Percentiles rank a stretch among this genome's conserved stretches.
Conservation (phyloP, 2,888 invertebrate species). For the Blastobasis lacticolella region DNA sequence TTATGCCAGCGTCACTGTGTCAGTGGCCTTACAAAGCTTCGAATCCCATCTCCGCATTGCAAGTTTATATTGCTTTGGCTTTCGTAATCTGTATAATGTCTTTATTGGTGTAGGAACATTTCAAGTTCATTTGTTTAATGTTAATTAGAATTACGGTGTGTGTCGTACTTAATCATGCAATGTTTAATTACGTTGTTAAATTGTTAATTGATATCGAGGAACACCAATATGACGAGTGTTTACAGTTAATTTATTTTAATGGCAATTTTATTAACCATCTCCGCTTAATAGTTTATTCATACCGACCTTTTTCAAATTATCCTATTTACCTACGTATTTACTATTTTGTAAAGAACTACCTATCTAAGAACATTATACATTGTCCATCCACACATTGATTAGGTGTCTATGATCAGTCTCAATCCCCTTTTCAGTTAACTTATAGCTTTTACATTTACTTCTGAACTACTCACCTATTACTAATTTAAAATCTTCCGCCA, state of each 20-base stretch:
- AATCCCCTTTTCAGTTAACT: too few relatives aligned
- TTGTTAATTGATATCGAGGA: not conserved
- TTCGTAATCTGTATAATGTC: slow-evolving; percentile 28
- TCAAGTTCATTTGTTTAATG: slow-evolving; percentile 22
- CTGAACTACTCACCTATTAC: too few relatives aligned
- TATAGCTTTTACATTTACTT: too few relatives aligned
- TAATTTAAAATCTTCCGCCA: not conserved
- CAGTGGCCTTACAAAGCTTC: not conserved
- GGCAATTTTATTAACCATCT: too few relatives aligned
- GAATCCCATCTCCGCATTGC: slow-evolving; percentile 2
- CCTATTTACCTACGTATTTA: too few relatives aligned
- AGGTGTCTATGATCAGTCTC: too few relatives aligned
- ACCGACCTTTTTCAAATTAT: too few relatives aligned
- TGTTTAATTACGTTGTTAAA: not conserved
- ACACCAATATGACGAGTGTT: not conserved
- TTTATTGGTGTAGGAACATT: slow-evolving; percentile 21
- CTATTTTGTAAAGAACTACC: too few relatives aligned
- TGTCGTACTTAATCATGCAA: not conserved
- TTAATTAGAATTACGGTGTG: slow-evolving; percentile 15
- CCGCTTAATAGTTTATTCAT: too few relatives aligned
- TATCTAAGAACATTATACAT: not conserved
- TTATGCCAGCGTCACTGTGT: too few relatives aligned
- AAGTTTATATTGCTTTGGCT: slow-evolving; percentile 10
- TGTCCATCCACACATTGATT: too few relatives aligned
- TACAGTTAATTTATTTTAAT: not conserved